Base-by-base conservation (phyloP, 92 coral and sea anemone genomes). In the Epizoanthus fatuus region DNA sequence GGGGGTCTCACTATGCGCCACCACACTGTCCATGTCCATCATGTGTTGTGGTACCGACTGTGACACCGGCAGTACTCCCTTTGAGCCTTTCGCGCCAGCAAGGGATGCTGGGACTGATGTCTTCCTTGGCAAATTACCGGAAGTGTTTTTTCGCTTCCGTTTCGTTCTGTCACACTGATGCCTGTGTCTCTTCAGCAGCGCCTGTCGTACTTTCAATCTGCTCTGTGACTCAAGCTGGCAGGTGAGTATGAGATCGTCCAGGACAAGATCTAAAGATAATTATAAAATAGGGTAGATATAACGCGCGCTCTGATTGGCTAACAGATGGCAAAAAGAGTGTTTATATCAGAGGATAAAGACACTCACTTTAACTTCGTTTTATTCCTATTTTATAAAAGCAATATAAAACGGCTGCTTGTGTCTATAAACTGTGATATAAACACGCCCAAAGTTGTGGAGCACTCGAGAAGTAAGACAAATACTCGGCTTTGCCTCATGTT, bases 201-300 rank as follows among this genome's bases (percentile, higher is more conserved):
- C 86, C 16, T 95, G 96, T 45, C 94, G 84, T 0, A 81, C 90
- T 38, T 88, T 90, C 84, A 88, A 86, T 69, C 96, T 81, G 39
- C 72, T 60, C 17, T 94, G 91, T 54, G 91, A 95, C 42, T 95
- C 98, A 39, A 95, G 72, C 68, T 95, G 95, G 10, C 87, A 71
- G 55, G 94, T 81, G 70, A 92, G 86, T 16, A 95, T 94, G 74
- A 95, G 70, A 68, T 95, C 98, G 93, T 95, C 98, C n/a, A 95
- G 91, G 58, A 95, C 85, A 73, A 95, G 90, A 87, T 95, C 98
- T 95, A 60, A 29, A 29, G 1, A 29, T 29, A 29, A 29, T n/a
- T n/a, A n/a, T n/a, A n/a, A n/a, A n/a, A n/a, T n/a, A n/a, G n/a
- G n/a, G n/a, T n/a, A n/a, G n/a, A n/a, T n/a, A n/a, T n/a, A n/a